Evolutionary conservation across 1,140 invertebrate genomes (phyloP).

Genomic region (Drosophila navojoa): DNA sequence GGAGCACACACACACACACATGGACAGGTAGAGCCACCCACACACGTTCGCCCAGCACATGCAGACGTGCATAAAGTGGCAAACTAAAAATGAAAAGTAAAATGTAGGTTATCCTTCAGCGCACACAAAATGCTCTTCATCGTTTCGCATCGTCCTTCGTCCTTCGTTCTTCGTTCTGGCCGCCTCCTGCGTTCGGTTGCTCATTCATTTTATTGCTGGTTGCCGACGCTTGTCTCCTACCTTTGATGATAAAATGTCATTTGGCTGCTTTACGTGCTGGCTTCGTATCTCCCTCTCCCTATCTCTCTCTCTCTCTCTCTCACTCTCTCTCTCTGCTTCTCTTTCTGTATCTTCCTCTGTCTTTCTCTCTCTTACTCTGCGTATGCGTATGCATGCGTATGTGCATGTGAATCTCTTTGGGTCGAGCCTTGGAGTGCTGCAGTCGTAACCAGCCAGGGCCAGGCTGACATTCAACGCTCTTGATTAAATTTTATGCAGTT

Average conservation of each 20-base stretch:
- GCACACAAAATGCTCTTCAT: slow-evolving; percentile 66
- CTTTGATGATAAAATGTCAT: slow-evolving; percentile 82
- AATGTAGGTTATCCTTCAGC: slow-evolving; percentile 80
- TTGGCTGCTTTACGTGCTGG: slow-evolving; percentile 79
- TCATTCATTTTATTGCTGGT: slow-evolving; percentile 52
- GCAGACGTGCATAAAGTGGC: slow-evolving; percentile 68
- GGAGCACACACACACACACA: slow-evolving; percentile 47
- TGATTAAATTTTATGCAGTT: slow-evolving; percentile 82
- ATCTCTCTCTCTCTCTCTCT: slow-evolving; percentile 1
- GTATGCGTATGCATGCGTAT: slow-evolving; percentile 7
- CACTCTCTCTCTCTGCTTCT: slow-evolving; percentile 6
- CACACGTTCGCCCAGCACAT: slow-evolving; percentile 21
- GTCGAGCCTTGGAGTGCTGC: slow-evolving; percentile 14
- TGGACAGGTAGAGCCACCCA: slow-evolving; percentile 6
- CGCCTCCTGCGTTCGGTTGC: slow-evolving; percentile 34
- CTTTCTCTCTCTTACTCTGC: slow-evolving; percentile 3
- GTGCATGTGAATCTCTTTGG: slow-evolving; percentile 33
- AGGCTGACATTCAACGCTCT: slow-evolving; percentile 80
- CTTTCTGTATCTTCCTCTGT: no score
- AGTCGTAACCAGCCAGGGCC: slow-evolving; percentile 59
- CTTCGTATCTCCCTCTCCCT: not conserved
- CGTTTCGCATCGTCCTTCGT: slow-evolving; percentile 8
- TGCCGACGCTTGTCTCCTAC: slow-evolving; percentile 57
- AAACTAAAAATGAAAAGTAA: slow-evolving; percentile 80
- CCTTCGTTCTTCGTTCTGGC: not conserved